Base-by-base conservation (phyloP, 2,113 vertebrate species). In the Gracilinanus agilis region DNA sequence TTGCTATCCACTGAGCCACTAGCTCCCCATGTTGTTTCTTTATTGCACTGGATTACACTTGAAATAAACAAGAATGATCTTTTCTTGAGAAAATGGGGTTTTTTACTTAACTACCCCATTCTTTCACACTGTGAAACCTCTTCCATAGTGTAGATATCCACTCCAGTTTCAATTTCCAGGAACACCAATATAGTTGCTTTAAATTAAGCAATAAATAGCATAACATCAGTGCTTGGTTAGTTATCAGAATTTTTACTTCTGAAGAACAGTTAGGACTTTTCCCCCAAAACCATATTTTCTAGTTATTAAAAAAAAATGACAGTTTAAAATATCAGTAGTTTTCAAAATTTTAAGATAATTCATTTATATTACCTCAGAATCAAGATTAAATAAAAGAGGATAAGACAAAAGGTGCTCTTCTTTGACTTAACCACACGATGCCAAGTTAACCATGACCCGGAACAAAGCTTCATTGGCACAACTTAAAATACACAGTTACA, bases 141-240 rank as follows among this genome's bases (percentile, higher is more conserved):
- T 16, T 90, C 56, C 67, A 92, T 44, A 49, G 44, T 90, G 53
- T 55, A 94, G n/a, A 1, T 61, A 94, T 93, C 61, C 91, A 58
- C 54, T 61, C 55, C 23, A 24, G 53, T 54, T 94, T 93, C 67
- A 54, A 54, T 93, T 95, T 90, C 90, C 90, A 61, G 19, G 44
- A 25, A 13, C 44, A 91, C 83, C 55, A 92, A 54, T 91, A 29
- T 2, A 12, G 88, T 93, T 92, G 27, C 91, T 97, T 97, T 93
- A 91, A 93, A 91, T 93, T 88, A 44, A 96, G 93, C 89, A 44
- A 54, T 55, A 90, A 83, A 54, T 34, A 75, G 21, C 21, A 75
- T n/a, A 75, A 56, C 55, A 54, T 61, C n/a, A 92, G 67, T 23
- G 0, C 90, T 96, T 94, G n/a, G 44, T 44, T 91, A 11, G 40